Evolutionary conservation across 2,113 vertebrate species (phyloP), one percentile per base, ranked within the genome.

Genomic region (Mirounga angustirostris): DNA sequence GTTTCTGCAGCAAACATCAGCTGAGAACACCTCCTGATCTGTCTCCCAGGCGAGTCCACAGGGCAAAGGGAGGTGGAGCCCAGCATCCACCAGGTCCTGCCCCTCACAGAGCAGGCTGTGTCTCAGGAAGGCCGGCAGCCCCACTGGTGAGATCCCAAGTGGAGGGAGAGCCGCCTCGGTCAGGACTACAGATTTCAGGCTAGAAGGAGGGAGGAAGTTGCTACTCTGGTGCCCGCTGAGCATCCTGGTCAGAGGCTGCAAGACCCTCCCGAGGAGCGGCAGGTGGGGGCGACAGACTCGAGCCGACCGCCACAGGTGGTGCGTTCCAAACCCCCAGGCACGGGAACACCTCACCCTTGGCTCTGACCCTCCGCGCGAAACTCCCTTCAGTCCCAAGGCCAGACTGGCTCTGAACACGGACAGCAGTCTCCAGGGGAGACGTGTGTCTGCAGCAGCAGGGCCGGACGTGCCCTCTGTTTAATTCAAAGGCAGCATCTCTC

Each of bases 261-360:
- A 11, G 28, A 30, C 36, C n/a, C 21, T 24, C 63, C 54, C 21
- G 9, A 22, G n/a, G 24, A 79, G 59, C 46, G 46, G 36, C 36
- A 2, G 7, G 73, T 4, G 1, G 10, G 6, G 59, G 15, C 21
- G 4, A 2, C 22, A 1, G 4, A 58, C 7, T 30, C 7, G 36
- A 33, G 46, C 16, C 3, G 4, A 2, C 33, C 24, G 58, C 71
- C 11, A 0, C 24, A 2, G 82, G 26, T 0, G 7, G 7, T 21
- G 4, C 9, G 1, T 22, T 26, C 43, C 43, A 13, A n/a, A 33
- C 7, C 18, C 54, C n/a, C 2, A 19, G 65, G 54, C 65, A 4
- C 1, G 18, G 7, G 30, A 46, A 52, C 26, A 21, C 1, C 14
- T 28, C 18, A 0, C 65, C 40, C 21, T 21, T 0, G 1, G 7